Evolutionary conservation across 35 echinoderm and acorn worm species (phyloP).

Genomic region (Diadema setosum): DNA sequence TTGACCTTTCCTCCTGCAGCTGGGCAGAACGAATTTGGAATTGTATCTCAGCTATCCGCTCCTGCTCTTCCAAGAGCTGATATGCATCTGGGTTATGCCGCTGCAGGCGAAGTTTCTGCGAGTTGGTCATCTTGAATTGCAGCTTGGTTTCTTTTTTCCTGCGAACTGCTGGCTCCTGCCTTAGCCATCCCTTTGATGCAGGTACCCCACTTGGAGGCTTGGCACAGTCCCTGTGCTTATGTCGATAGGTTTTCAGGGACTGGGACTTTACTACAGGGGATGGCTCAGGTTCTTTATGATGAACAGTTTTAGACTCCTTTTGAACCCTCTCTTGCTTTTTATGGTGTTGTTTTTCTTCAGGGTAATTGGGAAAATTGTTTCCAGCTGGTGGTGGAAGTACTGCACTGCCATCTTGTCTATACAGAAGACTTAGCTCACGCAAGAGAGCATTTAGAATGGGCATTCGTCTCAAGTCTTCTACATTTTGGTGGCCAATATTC

Average conservation of each 20-base stretch:
- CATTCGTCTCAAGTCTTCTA: too few species aligned
- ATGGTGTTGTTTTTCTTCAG: neutral
- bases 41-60: neutral
- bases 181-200: constrained; percentile 56
- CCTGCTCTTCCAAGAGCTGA: constrained; percentile 41
- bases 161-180: constrained; percentile 20
- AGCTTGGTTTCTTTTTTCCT: constrained; percentile 46
- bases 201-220: constrained; percentile 47
- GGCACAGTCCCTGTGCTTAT: constrained; percentile 63
- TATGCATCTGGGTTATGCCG: constrained; percentile 72
- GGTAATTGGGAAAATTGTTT: neutral
- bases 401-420: neutral
- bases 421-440: constrained; percentile 62
- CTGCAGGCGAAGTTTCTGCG: constrained; percentile 75
- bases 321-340: neutral
- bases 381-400: neutral
- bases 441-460: constrained; percentile 71
- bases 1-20: neutral
- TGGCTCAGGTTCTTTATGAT: neutral
- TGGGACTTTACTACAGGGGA: neutral
- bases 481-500: too few species aligned
- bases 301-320: neutral
- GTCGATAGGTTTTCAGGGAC: neutral
- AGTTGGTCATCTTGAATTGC: constrained; percentile 71
- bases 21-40: neutral